These are phyloP conservation scores for Phenganax subtilis DNA, from an alignment of 92 coral and sea anemone genomes.

Conservation along the genomic window DNA sequence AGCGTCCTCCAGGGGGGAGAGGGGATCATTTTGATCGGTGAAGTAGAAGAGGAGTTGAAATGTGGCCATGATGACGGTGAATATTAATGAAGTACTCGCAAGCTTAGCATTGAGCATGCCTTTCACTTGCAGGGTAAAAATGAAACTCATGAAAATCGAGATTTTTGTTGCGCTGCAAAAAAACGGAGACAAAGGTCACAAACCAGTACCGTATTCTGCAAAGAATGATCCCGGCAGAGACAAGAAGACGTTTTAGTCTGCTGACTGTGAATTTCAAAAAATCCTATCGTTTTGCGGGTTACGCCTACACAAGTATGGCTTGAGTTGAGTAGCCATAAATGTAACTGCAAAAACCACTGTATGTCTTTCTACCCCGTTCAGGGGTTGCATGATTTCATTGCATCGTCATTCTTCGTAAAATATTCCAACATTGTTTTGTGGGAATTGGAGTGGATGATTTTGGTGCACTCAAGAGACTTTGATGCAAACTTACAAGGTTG, in stretches of 20 bases:
- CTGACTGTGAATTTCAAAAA: too few species aligned
- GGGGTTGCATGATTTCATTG: background rate
- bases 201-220: too few species aligned
- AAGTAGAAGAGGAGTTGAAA: conserved; percentile 31
- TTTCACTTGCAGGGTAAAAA: conserved; percentile 32
- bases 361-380: background rate
- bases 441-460: background rate
- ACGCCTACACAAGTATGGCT: too few species aligned
- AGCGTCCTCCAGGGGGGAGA: conserved; percentile 20
- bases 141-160: conserved; percentile 12
- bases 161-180: conserved; percentile 27
- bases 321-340: too few species aligned
- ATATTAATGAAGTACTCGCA: conserved; percentile 23
- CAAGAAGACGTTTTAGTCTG: too few species aligned
- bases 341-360: background rate
- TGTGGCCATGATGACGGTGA: conserved; percentile 18
- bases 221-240: too few species aligned
- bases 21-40: conserved; percentile 25
- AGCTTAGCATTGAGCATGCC: conserved; percentile 11
- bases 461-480: background rate
- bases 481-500: conserved; percentile 28
- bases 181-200: background rate
- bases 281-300: too few species aligned
- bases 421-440: background rate
- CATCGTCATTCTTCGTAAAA: background rate